These are phyloP conservation scores for Paramormyrops hopkinsi DNA, from an alignment of 2,797 vertebrate species.

Conservation along the genomic window DNA sequence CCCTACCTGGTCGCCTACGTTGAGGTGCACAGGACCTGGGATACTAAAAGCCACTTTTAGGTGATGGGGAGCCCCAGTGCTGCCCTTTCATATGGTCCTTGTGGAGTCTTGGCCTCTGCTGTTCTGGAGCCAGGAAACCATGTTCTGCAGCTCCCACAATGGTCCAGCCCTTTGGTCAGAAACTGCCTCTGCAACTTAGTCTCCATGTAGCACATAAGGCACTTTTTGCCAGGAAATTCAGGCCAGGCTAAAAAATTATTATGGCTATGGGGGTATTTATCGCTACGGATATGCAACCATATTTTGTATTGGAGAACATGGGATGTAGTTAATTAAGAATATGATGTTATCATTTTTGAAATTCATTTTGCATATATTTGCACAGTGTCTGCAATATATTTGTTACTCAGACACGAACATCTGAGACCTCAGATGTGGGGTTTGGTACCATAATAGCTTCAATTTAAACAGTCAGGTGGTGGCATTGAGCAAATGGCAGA, in stretches of 20 bases:
- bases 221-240: neutral
- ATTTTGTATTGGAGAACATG: neutral
- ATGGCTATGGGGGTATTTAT: neutral
- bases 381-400: neutral
- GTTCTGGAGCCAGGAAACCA: neutral
- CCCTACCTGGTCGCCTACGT: neutral
- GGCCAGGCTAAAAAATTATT: neutral
- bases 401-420: neutral
- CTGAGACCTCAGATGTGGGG: neutral
- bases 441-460: neutral
- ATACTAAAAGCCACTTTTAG: neutral
- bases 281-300: neutral
- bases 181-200: neutral
- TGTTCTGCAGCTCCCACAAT: neutral
- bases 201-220: neutral
- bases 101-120: neutral
- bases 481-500: neutral
- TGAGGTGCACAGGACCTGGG: neutral
- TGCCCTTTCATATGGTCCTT: neutral
- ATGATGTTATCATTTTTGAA: neutral
- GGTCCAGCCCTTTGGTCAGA: neutral
- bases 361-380: neutral
- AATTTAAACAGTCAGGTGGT: neutral
- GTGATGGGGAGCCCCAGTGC: neutral
- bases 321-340: neutral